Conservation (phyloP, 2,797 vertebrate species). For the Ficedula albicollis region DNA sequence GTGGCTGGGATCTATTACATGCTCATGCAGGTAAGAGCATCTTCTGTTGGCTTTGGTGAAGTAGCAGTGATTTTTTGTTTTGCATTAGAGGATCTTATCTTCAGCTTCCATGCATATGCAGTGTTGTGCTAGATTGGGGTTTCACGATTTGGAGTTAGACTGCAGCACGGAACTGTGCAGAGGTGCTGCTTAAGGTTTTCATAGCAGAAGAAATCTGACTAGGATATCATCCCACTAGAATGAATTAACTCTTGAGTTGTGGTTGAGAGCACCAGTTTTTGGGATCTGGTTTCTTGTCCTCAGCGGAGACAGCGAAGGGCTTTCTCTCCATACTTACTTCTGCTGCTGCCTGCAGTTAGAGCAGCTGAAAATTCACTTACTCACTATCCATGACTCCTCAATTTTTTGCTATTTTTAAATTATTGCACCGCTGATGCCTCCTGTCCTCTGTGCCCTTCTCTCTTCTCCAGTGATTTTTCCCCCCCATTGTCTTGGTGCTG, state of each 20-base stretch:
- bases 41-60: background rate
- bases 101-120: background rate
- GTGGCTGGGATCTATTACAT: slow-evolving; percentile 92
- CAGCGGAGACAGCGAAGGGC: background rate
- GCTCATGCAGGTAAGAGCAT: slow-evolving; percentile 86
- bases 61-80: background rate
- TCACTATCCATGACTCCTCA: background rate
- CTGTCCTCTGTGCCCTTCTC: background rate
- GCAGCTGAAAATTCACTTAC: background rate
- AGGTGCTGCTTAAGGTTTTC: background rate
- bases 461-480: background rate
- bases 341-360: background rate
- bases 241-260: background rate
- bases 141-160: background rate
- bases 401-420: background rate
- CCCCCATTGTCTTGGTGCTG: background rate
- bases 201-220: background rate
- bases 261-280: background rate
- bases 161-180: background rate
- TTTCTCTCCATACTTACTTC: background rate
- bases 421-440: accelerated
- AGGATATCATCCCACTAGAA: accelerated
- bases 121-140: background rate
- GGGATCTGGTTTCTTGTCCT: background rate
- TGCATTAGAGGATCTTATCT: background rate